Evolutionary conservation across 2,888 invertebrate genomes (phyloP).

Genomic region (Gastracanthus pulcherrimus): DNA sequence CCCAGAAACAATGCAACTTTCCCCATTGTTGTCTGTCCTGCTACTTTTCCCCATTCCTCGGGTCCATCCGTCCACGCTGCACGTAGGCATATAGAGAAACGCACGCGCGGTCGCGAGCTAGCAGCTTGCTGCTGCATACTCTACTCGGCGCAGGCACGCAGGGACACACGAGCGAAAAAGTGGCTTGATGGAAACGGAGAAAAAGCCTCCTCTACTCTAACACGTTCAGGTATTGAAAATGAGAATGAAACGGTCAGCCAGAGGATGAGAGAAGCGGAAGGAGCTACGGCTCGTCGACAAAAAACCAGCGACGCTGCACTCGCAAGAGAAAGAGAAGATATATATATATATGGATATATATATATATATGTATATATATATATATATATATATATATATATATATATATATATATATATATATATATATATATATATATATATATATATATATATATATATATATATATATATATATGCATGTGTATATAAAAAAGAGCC

Average conservation of each 20-base stretch:
- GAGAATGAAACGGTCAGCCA: conserved; percentile 34
- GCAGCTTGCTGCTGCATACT: too few species aligned
- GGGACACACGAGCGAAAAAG: too few species aligned
- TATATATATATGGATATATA: too few species aligned
- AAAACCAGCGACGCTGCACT: conserved; percentile 6
- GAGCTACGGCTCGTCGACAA: conserved; percentile 47
- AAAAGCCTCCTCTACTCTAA: conserved; percentile 30
- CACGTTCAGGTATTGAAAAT: conserved; percentile 52
- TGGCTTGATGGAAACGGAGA: conserved; percentile 43
- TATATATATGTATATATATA: too few species aligned
- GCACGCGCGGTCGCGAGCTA: not conserved
- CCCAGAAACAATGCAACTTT: conserved; percentile 55
- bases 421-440: too few species aligned
- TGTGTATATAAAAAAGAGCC: conserved; percentile 18
- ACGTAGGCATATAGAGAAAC: not conserved
- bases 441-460: too few species aligned
- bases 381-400: too few species aligned
- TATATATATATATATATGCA: too few species aligned
- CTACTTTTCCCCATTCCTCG: conserved; percentile 34
- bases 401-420: too few species aligned
- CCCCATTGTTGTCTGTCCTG: conserved; percentile 58
- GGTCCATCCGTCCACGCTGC: not conserved
- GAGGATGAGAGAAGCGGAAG: conserved; percentile 36
- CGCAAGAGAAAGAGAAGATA: not conserved
- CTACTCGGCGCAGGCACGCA: too few species aligned